Evolutionary conservation across 2,888 invertebrate genomes (phyloP), one percentile per base, ranked within the genome.

Genomic region (Galeruca laticollis): DNA sequence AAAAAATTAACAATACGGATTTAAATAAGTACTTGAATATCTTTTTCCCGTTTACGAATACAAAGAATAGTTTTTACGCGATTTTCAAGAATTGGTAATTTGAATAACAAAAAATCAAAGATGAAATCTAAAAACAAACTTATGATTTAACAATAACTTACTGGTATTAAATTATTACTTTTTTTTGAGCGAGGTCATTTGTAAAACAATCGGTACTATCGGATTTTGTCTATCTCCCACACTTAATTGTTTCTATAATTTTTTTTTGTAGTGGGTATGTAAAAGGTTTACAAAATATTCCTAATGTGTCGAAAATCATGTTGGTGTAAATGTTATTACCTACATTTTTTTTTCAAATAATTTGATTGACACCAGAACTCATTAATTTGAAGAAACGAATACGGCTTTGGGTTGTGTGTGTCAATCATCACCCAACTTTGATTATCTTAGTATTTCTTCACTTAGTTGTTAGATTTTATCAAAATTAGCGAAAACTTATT

Each of bases 221-320:
- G 9, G 40, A 54, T 54, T 52, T 26, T 54, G 49, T 63, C 52
- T 62, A 62, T 65, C 63, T 64, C 66, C 66, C 66, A 66, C 66
- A 59, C 59, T 60, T 51, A 35, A 66, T 66, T 66, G 66, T 66
- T 66, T 66, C 59, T 60, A 21, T 59, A 37, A 37, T 37, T 43
- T 63, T 65, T 65, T 64, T 66, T 66, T 49, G 59, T 66, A 49
- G 59, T 59, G 59, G 59, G 35, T 59, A 21, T 66, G 35, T 60
- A 51, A n/a, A 8, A 57, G 18, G 15, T 51, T 66, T 59, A 66
- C 57, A 8, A 59, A 66, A 51, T 60, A n/a, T 33, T 35, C 26
- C 26, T 35, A 57, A 57, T 31, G 63, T 51, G 63, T 33, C 63
- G 63, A 63, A 63, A 63, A 40, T 31, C 54, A 40, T n/a, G 40